These are phyloP conservation scores for Novumbra hubbsi DNA, from an alignment of 2,797 vertebrate genomes.

Conservation along the genomic window DNA sequence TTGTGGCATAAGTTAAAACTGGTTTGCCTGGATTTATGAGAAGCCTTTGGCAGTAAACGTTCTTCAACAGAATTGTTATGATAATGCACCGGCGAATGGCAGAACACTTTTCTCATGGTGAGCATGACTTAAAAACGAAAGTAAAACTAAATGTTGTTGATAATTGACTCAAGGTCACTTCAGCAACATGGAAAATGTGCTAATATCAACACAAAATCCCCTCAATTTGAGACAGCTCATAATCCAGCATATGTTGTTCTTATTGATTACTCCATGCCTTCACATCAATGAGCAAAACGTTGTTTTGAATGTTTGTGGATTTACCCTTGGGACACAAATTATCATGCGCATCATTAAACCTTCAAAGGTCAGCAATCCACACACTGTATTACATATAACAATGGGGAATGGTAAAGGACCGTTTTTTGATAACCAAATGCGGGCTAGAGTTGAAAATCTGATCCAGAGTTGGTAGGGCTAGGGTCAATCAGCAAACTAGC, in stretches of 20 bases:
- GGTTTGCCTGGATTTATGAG: neutral
- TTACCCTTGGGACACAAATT: neutral
- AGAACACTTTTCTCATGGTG: neutral
- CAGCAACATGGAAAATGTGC: slow-evolving; percentile 15
- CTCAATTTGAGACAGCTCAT: neutral
- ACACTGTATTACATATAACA: too few relatives aligned
- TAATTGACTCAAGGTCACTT: neutral
- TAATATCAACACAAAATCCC: slow-evolving; percentile 1
- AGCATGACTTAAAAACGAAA: too few relatives aligned
- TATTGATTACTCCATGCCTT: slow-evolving; percentile 19
- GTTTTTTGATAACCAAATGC: too few relatives aligned
- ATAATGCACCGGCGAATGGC: neutral
- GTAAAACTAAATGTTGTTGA: neutral
- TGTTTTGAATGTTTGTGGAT: slow-evolving; percentile 1
- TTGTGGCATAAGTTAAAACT: neutral
- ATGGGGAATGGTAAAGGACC: too few relatives aligned
- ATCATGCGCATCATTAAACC: neutral
- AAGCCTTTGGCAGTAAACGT: neutral
- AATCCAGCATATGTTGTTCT: slow-evolving; percentile 3
- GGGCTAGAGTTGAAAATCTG: too few relatives aligned
- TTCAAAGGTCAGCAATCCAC: neutral
- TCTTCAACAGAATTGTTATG: neutral
- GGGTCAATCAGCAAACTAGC: too few relatives aligned
- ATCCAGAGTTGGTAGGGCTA: too few relatives aligned
- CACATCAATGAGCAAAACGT: neutral